Evolutionary conservation across 2,888 invertebrate genomes (phyloP), one percentile per base, ranked within the genome.

Genomic region (Synanthedon vespiformis): DNA sequence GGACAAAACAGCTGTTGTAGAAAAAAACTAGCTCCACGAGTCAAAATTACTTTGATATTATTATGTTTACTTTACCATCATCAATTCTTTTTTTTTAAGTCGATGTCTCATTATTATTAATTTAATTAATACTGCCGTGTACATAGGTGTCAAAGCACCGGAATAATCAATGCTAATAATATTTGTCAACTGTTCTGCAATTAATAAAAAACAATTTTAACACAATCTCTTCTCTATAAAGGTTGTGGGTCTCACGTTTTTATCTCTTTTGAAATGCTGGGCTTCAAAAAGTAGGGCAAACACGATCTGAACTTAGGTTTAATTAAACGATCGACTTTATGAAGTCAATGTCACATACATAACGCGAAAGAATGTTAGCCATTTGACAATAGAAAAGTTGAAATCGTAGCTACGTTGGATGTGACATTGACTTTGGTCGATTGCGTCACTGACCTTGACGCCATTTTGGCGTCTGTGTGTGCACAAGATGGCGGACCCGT

Each of bases 401-500:
- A 22, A 22, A 22, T 58, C 57, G 61, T 60, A 63, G 59, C 62
- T 63, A 60, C 65, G 59, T 60, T 60, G 64, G 70, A 75, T 77
- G 79, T 82, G 81, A 88, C 88, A 88, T 89, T 91, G 91, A 90
- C 89, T 89, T 92, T 92, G 92, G 91, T 88, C 88, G 34, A 34
- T 34, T 34, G 90, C 83, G 85, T 89, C 86, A 86, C 84, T 89
- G 86, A 89, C 88, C 82, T 88, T 89, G 85, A 64, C 80, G 84
- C 88, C 81, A 78, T 81, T 65, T 71, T 74, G 86, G 82, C 80
- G 71, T 74, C 34, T 34, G 65, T 80, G 74, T 90, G 89, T 89
- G 75, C 88, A 92, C 89, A 96, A 97, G 95, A 96, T 97, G 95
- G 96, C 97, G 88, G 98, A 98, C 89, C 95, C 96, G 80, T 94